Conservation (phyloP, 2,113 vertebrate species). For the Regulus satrapa region DNA sequence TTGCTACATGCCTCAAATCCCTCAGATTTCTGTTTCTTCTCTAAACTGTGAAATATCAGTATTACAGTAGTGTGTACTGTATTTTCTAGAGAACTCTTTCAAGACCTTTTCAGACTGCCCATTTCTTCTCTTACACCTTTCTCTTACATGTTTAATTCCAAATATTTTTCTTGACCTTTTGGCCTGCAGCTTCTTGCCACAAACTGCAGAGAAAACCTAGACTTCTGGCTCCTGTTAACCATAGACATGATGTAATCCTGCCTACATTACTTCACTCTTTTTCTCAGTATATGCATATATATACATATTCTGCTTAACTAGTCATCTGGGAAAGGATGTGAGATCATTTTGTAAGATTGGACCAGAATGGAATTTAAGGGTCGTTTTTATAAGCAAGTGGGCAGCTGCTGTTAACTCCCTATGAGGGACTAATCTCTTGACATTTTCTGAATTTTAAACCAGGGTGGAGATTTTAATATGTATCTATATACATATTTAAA, state of each 20-base stretch:
- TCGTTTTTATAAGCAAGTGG: conserved; percentile 14
- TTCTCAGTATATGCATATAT: neutral
- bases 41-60: neutral
- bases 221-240: conserved; percentile 41
- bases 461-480: neutral
- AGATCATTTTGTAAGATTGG: neutral
- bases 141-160: neutral
- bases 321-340: conserved; percentile 35
- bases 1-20: neutral
- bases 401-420: neutral
- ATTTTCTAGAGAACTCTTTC: neutral
- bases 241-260: conserved; percentile 51
- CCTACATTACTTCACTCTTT: neutral
- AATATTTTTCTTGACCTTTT: conserved; percentile 30
- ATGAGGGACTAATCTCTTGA: neutral
- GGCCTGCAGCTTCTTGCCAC: conserved; percentile 10
- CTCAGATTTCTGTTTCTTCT: neutral
- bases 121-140: neutral
- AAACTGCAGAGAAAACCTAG: neutral
- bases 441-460: neutral
- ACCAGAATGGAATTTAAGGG: neutral
- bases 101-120: neutral
- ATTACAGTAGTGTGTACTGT: neutral
- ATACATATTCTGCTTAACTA: conserved; percentile 25
- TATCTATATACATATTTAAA: neutral